Evolutionary conservation across 2,113 vertebrate genomes (phyloP).

Genomic region (Xenopus laevis): DNA sequence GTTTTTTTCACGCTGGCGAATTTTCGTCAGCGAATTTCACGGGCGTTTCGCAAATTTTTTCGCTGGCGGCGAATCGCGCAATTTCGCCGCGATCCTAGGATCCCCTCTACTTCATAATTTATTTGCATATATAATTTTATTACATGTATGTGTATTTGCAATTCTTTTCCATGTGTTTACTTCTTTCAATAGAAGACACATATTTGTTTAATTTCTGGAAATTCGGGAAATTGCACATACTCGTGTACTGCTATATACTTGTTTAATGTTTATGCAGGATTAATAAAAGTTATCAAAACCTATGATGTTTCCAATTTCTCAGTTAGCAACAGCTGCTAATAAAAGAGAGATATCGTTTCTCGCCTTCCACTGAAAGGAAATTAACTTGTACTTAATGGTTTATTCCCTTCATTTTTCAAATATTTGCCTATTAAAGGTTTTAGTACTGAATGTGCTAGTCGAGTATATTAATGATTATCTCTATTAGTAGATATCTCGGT

Average conservation of each 20-base stretch:
- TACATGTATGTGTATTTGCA: too few relatives aligned
- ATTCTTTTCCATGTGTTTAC: too few relatives aligned
- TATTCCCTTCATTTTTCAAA: slow-evolving; percentile 43
- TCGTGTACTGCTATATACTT: slow-evolving; percentile 26
- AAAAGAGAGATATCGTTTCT: slow-evolving; percentile 39
- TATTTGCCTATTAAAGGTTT: slow-evolving; percentile 44
- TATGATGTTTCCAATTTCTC: slow-evolving; percentile 38
- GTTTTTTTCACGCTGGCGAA: too few relatives aligned
- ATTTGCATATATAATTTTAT: too few relatives aligned
- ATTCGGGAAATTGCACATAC: background rate
- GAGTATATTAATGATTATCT: slow-evolving; percentile 44
- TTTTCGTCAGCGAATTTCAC: too few relatives aligned
- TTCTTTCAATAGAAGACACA: too few relatives aligned
- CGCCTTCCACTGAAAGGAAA: slow-evolving; percentile 41
- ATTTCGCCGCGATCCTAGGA: too few relatives aligned
- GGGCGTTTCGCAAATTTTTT: too few relatives aligned
- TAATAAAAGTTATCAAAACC: slow-evolving; percentile 43
- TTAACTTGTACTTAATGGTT: slow-evolving; percentile 44
- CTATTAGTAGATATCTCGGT: slow-evolving; percentile 34
- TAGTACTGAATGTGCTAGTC: slow-evolving; percentile 27
- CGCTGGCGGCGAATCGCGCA: too few relatives aligned
- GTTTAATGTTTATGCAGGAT: slow-evolving; percentile 37
- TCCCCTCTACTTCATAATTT: too few relatives aligned
- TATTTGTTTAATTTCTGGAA: too few relatives aligned
- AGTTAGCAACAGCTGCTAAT: slow-evolving; percentile 44